A percentile compares a stretch with the other conserved stretches of the same genome.
Conservation (phyloP, 1,140 invertebrate species). For the Melitaea cinxia region DNA sequence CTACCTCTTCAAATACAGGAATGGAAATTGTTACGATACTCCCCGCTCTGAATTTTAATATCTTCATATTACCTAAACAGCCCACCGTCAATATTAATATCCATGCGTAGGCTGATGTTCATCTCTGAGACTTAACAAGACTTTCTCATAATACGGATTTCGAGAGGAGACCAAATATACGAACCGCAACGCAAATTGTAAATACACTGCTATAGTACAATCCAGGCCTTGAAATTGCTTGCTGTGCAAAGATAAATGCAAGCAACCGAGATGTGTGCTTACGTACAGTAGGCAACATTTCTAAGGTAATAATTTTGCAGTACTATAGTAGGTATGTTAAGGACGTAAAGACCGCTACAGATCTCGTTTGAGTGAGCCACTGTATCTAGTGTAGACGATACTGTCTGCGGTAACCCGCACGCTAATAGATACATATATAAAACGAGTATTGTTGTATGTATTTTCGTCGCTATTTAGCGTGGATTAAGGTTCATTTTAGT, state of each 20-base stretch:
- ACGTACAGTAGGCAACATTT: constrained; percentile 18
- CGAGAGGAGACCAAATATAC: constrained; percentile 47
- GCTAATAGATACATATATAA: constrained; percentile 30
- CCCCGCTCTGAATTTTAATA: constrained; percentile 45
- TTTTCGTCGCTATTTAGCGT: not conserved
- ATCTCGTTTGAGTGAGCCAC: constrained; percentile 1
- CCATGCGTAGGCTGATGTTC: constrained; percentile 42
- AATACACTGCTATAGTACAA: constrained; percentile 50
- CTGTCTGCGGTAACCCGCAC: constrained; percentile 36
- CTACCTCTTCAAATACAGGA: constrained; percentile 31
- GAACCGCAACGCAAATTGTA: constrained; percentile 54
- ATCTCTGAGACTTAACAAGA: constrained; percentile 37
- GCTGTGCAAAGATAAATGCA: constrained; percentile 55
- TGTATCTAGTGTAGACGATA: constrained; percentile 31
- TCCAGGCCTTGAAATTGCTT: constrained; percentile 51
- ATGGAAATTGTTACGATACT: constrained; percentile 27
- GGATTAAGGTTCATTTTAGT: constrained; percentile 6
- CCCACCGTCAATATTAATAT: constrained; percentile 39
- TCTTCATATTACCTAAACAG: constrained; percentile 43
- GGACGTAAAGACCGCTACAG: constrained; percentile 8
- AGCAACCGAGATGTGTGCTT: constrained; percentile 42
- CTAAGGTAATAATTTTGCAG: constrained; percentile 15
- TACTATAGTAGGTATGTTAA: constrained; percentile 16
- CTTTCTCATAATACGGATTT: constrained; percentile 46
- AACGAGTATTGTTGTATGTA: not conserved